Evolutionary conservation across 1,140 invertebrate species (phyloP), one percentile per base, ranked within the genome.

Genomic region (Maniola jurtina): DNA sequence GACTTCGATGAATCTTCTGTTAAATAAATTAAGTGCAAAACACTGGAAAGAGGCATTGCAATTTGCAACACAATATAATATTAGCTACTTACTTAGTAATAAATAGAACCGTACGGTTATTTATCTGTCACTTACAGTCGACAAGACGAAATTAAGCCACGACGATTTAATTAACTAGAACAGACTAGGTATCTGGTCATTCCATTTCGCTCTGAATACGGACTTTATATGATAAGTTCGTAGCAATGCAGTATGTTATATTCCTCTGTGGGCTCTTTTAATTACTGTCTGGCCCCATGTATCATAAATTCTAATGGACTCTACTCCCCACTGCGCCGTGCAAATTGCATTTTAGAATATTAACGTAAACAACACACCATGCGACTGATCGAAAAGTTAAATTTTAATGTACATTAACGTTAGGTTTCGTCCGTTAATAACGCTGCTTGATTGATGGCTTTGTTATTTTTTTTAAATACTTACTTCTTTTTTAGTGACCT

Each of bases 231-330:
- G 56, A 76, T 77, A 82, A 81, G 72, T 78, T 82, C 70, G 62
- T 64, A 76, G 72, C 76, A 77, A 80, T 79, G 76, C 74, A 71
- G 74, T 70, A 64, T 75, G 68, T 70, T 77, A 76, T 79, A 77
- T 80, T 77, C 76, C 83, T 79, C 80, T 70, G 75, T 76, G 80
- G 83, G 65, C 76, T 82, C 77, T 83, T 83, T 83, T 85, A 85
- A 85, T 85, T 85, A 85, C 75, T 73, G 72, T 78, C 72, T 71
- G 52, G 73, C 74, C 70, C 81, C 76, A 81, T 82, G 78, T 82
- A 80, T 83, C 81, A 85, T 85, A 82, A 83, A 85, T 83, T 85
- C 77, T 83, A 85, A 83, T 84, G 80, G 76, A 83, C 71, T 79
- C 64, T 63, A 64, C 70, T 65, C 69, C 66, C 65, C 65, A 59